A percentile compares a stretch with the other conserved stretches of the same genome.
phyloP scores from a whole-genome alignment of 1,140 invertebrate species.

The Argopecten irradians region DNA sequence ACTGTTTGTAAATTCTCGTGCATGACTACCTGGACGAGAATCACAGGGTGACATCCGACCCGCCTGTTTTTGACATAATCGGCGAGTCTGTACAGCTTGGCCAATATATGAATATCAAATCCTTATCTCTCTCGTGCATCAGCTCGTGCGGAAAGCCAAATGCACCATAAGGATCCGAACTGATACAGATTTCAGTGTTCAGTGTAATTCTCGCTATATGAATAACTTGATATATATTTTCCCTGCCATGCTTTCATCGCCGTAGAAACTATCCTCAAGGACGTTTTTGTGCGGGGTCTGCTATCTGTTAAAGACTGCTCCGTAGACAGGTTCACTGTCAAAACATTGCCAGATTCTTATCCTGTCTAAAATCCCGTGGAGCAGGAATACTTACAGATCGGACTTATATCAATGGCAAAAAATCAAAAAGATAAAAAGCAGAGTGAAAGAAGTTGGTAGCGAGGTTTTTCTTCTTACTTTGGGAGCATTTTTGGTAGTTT shows the following conservation, averaged over 20 bases:
- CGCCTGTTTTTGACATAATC: not conserved
- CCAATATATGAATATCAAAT: slow-evolving; percentile 11
- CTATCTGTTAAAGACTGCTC: slow-evolving; percentile 16
- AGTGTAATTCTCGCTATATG: not conserved
- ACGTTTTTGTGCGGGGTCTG: not conserved
- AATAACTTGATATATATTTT: not conserved
- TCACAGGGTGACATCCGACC: slow-evolving; percentile 12
- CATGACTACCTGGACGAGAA: not conserved
- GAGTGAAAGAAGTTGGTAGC: not conserved
- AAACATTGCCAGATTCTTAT: slow-evolving; percentile 22
- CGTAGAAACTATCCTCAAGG: not conserved
- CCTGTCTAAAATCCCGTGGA: not conserved
- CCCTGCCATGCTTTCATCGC: not conserved
- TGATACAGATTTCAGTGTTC: not conserved
- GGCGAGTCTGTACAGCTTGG: not conserved
- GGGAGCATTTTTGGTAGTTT: not conserved
- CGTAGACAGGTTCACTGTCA: slow-evolving; percentile 3
- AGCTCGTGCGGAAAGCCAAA: slow-evolving; percentile 2
- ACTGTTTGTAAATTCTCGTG: not conserved
- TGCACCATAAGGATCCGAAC: not conserved
- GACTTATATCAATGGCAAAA: not conserved
- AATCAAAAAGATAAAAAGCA: not conserved
- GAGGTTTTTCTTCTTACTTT: not conserved
- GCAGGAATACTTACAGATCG: not conserved
- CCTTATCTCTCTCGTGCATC: slow-evolving; percentile 13